These are phyloP conservation scores for Andricus curvator DNA, from an alignment of 2,888 invertebrate species.

Conservation along the genomic window DNA sequence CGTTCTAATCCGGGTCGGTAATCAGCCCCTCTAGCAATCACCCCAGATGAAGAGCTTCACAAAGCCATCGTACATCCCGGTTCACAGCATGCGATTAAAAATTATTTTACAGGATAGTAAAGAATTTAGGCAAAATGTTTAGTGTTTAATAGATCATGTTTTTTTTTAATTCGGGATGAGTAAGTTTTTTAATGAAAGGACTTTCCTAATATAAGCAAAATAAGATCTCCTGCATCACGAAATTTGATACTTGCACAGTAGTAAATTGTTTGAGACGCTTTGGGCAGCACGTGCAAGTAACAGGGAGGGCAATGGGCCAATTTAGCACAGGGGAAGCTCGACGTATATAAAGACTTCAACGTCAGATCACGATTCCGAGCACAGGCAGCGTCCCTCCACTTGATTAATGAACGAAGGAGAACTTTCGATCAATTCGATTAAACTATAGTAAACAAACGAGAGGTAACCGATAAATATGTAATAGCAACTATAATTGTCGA, in stretches of 20 bases:
- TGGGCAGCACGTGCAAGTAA: constrained; percentile 29
- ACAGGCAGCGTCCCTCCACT: background rate
- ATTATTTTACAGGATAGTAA: no score
- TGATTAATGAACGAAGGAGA: constrained; percentile 63
- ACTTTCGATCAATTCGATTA: constrained; percentile 63
- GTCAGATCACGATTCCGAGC: constrained; percentile 34
- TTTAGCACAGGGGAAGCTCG: constrained; percentile 22
- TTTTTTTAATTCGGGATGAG: background rate
- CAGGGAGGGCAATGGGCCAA: constrained; percentile 19
- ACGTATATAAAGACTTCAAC: constrained; percentile 39
- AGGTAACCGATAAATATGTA: constrained; percentile 65
- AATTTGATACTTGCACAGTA: constrained; percentile 30
- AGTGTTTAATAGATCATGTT: background rate
- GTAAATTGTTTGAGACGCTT: constrained; percentile 30
- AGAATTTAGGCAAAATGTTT: background rate
- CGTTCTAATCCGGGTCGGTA: no score
- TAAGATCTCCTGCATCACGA: background rate
- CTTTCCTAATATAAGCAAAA: background rate
- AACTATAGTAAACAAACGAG: constrained; percentile 64
- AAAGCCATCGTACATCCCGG: no score
- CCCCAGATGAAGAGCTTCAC: no score
- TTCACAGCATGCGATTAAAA: no score
- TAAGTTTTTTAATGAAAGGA: background rate
- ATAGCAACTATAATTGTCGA: constrained; percentile 64
- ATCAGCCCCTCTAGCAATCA: no score